Base-by-base conservation (phyloP, 2,888 invertebrate species). In the Falcaria lacertinaria region DNA sequence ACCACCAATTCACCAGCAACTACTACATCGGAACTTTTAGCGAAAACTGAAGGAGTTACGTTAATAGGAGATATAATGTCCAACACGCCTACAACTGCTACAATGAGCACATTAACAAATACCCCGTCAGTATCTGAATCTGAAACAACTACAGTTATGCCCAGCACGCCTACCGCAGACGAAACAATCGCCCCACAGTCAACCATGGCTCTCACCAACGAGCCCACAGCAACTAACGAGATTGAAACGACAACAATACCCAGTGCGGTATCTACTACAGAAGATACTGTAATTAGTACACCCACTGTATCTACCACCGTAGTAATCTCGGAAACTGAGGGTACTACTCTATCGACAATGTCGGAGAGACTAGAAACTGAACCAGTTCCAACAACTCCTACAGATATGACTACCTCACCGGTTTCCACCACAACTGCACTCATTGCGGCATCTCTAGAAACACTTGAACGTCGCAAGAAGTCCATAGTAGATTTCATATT, bases 401-500 rank as follows among this genome's bases (percentile, higher is more conserved):
- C 48, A 2, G 51, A 54, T 32, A 48, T 50, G 15, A 61, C 60
- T 38, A 54, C 62, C 13, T 52, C 63, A 8, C 42, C 53, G 6
- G 65, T 54, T 43, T 40, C 58, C 5, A 54, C 64, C 2, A 65
- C 64, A 7, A 43, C 60, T n/a, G 39, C 37, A 16, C 39, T 42
- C 17, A 69, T 53, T 41, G 69, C 61, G 37, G 64, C 79, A 3
- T 60, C 64, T 1, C 51, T 82, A 58, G 84, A 84, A 64, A 84
- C 80, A 1, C 67, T 84, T 2, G 64, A 80, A 48, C 64, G 88
- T 41, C 71, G 74, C 35, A 89, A 89, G 49, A 87, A 76, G 58
- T 88, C 89, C 1, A 68, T 86, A 17, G 79, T 81, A 4, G 85
- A 88, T 57, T 89, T 86, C 41, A 69, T 87, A 50, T 86, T 74